A percentile compares a stretch with the other conserved stretches of the same genome.
Conservation (phyloP, 2,888 invertebrate species). For the Timandra comae region DNA sequence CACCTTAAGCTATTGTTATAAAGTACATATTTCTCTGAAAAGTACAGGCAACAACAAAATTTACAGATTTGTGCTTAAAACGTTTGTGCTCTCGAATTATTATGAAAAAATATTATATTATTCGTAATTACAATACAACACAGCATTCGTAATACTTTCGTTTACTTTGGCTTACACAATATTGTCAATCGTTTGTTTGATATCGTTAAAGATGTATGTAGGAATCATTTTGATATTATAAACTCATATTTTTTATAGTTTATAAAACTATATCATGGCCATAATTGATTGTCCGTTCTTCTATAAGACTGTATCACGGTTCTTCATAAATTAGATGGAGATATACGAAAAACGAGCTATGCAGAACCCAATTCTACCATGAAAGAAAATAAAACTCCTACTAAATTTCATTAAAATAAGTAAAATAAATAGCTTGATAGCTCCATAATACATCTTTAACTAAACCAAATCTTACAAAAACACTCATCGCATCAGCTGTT, state of each 20-base stretch:
- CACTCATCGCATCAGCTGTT: conserved; percentile 2
- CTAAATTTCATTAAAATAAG: too few relatives aligned
- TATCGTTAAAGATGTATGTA: conserved; percentile 11
- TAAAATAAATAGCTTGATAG: too few relatives aligned
- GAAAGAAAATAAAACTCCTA: too few relatives aligned
- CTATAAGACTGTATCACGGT: too few relatives aligned
- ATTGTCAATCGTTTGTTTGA: conserved; percentile 19
- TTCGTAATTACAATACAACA: conserved; percentile 28
- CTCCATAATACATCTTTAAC: conserved; percentile 5
- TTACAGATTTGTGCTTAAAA: conserved; percentile 16
- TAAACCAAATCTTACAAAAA: conserved; percentile 18
- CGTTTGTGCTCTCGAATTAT: conserved; percentile 23
- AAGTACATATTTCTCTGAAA: conserved; percentile 9
- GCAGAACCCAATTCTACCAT: too few relatives aligned
- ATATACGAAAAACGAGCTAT: too few relatives aligned
- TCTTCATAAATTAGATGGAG: too few relatives aligned
- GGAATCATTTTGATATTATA: conserved; percentile 13
- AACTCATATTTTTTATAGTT: too few relatives aligned
- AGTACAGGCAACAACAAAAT: conserved; percentile 15
- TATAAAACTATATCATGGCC: too few relatives aligned
- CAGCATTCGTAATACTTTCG: conserved; percentile 57
- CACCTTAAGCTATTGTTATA: too few relatives aligned
- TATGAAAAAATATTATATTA: conserved; percentile 28
- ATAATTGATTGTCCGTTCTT: too few relatives aligned
- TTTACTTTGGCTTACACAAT: conserved; percentile 54